Percentiles rank a stretch among this genome's conserved stretches.
phyloP scores from a whole-genome alignment of 92 coral and sea anemone genomes.

The Actinernus sp. region DNA sequence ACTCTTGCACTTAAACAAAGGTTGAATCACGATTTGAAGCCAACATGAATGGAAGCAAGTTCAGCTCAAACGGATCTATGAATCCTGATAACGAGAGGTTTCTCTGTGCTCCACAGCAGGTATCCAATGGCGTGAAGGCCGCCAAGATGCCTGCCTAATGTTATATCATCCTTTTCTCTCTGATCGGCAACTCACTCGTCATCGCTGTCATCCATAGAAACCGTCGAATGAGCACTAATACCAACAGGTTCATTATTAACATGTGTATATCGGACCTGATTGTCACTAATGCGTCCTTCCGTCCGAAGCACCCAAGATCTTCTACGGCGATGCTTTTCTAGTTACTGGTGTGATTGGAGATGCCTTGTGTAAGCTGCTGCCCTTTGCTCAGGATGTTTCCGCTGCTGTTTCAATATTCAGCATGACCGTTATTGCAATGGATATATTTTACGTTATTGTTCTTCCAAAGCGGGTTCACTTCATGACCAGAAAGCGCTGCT shows the following conservation, averaged over 20 bases:
- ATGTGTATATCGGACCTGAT: slow-evolving; percentile 52
- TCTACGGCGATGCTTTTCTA: slow-evolving; percentile 4
- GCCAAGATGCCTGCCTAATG: slow-evolving; percentile 36
- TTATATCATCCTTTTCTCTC: slow-evolving; percentile 25
- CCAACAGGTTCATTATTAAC: slow-evolving; percentile 61
- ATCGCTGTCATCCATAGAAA: slow-evolving; percentile 40
- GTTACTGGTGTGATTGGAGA: slow-evolving; percentile 43
- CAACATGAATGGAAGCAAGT: background rate
- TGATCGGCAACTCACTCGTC: slow-evolving; percentile 50
- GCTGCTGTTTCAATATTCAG: slow-evolving; percentile 60
- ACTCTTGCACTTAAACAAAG: no score
- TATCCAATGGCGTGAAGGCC: slow-evolving; percentile 9
- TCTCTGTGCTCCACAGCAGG: no score
- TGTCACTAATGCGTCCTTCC: slow-evolving; percentile 23
- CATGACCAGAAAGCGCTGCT: slow-evolving; percentile 32
- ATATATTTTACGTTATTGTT: slow-evolving; percentile 62
- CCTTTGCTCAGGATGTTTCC: slow-evolving; percentile 22
- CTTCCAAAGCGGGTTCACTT: slow-evolving; percentile 29
- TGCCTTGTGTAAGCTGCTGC: slow-evolving; percentile 48
- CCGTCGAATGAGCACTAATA: slow-evolving; percentile 42
- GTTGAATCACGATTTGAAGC: no score
- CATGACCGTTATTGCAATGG: slow-evolving; percentile 64
- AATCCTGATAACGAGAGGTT: no score
- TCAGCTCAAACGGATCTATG: background rate
- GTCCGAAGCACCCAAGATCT: slow-evolving; percentile 1